Evolutionary conservation across 2,888 invertebrate genomes (phyloP).

Genomic region (Smittia sp.): DNA sequence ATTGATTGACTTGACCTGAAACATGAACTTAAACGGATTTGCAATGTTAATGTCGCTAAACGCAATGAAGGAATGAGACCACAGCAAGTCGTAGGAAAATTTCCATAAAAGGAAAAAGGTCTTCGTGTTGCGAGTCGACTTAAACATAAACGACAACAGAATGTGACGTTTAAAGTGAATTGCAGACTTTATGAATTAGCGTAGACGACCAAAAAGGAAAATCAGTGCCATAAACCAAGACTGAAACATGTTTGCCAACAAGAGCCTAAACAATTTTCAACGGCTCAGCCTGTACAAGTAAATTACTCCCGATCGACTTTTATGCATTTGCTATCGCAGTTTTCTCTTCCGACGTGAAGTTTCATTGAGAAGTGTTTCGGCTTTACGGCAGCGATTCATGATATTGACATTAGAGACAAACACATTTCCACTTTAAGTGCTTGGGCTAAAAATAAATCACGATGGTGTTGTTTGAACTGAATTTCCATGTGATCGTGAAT

Average conservation of each 20-base stretch:
- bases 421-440: background rate
- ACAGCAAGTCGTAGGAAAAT: slow-evolving; percentile 21
- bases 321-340: background rate
- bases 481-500: too few relatives aligned
- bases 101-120: slow-evolving; percentile 13
- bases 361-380: too few relatives aligned
- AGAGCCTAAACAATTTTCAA: slow-evolving; percentile 42
- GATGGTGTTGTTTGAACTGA: too few relatives aligned
- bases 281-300: slow-evolving; percentile 42
- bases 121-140: slow-evolving; percentile 1
- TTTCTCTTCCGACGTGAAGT: too few relatives aligned
- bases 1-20: slow-evolving; percentile 14
- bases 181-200: background rate
- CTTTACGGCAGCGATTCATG: background rate
- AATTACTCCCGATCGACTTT: background rate
- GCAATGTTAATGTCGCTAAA: slow-evolving; percentile 8
- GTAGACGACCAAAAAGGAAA: background rate
- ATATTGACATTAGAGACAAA: slow-evolving; percentile 1
- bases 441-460: too few relatives aligned
- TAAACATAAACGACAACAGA: slow-evolving; percentile 9
- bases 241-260: slow-evolving; percentile 38
- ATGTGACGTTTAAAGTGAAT: slow-evolving; percentile 1
- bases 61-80: background rate
- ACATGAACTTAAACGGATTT: slow-evolving; percentile 8
- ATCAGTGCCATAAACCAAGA: slow-evolving; percentile 19